Conservation (phyloP, 2,888 invertebrate species). For the Cyclophora albipunctata region DNA sequence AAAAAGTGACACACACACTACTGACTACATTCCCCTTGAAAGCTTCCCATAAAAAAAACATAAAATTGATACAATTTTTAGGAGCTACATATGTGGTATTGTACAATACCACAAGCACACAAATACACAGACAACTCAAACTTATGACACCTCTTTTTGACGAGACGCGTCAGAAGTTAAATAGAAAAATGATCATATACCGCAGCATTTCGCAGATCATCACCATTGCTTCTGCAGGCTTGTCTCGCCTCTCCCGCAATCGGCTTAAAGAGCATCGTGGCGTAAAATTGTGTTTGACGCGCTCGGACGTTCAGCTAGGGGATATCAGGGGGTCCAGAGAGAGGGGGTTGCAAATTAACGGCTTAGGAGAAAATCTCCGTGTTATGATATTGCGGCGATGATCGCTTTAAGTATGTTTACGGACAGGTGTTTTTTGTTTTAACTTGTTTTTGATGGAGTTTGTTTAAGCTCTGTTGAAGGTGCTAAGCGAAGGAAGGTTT, state of each 20-base stretch:
- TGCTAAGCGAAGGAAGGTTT: too few species aligned
- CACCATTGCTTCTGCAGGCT: conserved; percentile 37
- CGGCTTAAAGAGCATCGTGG: conserved; percentile 67
- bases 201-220: too few species aligned
- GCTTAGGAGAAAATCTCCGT: conserved; percentile 69
- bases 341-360: conserved; percentile 15
- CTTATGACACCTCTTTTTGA: too few species aligned
- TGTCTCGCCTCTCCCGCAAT: conserved; percentile 67
- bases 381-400: conserved; percentile 60
- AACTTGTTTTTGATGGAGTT: conserved; percentile 4
- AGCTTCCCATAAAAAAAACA: too few species aligned
- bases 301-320: conserved; percentile 36
- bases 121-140: too few species aligned
- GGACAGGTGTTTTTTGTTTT: conserved; percentile 35
- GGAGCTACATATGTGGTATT: too few species aligned
- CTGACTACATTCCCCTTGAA: too few species aligned
- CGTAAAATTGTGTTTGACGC: conserved; percentile 75
- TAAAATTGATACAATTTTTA: too few species aligned
- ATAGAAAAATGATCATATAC: too few species aligned
- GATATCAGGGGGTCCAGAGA: conserved; percentile 13
- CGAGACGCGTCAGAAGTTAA: too few species aligned
- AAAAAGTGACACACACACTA: too few species aligned
- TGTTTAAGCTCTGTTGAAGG: conserved; percentile 1
- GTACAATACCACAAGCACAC: too few species aligned
- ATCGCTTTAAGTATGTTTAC: conserved; percentile 55